A percentile compares a stretch with the other conserved stretches of the same genome.
These are phyloP conservation scores for Platyrinchus mystaceus DNA, from an alignment of 2,797 vertebrate species.

Conservation along the genomic window DNA sequence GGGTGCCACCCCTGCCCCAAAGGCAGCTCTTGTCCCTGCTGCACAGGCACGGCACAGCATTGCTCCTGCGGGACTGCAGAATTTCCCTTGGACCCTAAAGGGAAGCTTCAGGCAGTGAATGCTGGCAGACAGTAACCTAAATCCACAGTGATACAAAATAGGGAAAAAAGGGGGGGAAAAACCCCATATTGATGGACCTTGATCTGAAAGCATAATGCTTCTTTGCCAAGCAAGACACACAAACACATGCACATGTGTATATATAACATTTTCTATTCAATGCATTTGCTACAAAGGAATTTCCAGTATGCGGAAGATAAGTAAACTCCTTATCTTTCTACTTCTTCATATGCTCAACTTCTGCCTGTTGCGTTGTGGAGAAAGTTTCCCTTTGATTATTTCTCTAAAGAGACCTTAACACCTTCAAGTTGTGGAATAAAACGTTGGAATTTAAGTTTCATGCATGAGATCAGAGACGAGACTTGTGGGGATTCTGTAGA, in stretches of 20 bases:
- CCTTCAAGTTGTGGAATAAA: not conserved
- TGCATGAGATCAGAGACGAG: not conserved
- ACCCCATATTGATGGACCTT: not conserved
- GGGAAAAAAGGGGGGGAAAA: rapidly evolving
- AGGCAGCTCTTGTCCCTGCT: not conserved
- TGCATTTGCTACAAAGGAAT: not conserved
- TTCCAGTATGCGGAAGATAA: not conserved
- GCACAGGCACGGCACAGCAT: not conserved
- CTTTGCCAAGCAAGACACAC: not conserved
- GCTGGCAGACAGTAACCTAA: not conserved
- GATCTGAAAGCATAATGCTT: not conserved
- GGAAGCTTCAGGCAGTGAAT: not conserved
- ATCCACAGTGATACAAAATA: rapidly evolving
- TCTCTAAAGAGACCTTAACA: not conserved
- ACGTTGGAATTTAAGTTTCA: not conserved
- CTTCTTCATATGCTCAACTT: rapidly evolving
- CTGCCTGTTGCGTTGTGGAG: not conserved
- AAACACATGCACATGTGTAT: rapidly evolving
- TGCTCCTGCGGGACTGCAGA: rapidly evolving
- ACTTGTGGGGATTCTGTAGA: not conserved
- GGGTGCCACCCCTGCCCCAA: not conserved
- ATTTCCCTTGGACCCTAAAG: not conserved
- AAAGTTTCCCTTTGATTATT: not conserved
- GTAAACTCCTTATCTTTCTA: not conserved
- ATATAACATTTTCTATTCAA: not conserved